Conservation (phyloP, 2,113 vertebrate species). For the Campylomormyrus numenius region DNA sequence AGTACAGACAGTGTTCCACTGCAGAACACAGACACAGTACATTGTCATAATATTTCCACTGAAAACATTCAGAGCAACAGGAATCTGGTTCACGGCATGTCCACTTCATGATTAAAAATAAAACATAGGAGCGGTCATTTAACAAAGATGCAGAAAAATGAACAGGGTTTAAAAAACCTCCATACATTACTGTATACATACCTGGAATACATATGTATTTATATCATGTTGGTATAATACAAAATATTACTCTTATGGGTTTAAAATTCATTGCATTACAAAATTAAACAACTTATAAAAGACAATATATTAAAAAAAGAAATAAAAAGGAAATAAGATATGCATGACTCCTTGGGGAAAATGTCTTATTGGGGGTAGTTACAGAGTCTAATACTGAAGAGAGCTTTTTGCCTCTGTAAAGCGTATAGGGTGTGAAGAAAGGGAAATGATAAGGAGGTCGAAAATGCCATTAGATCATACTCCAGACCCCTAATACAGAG, state of each 20-base stretch:
- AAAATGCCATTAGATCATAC: not conserved
- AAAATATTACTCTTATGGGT: conserved; percentile 10
- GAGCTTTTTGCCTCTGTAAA: conserved; percentile 19
- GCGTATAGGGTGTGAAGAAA: not conserved
- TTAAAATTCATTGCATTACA: conserved; percentile 31
- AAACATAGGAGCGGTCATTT: not conserved
- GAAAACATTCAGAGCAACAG: conserved; percentile 33
- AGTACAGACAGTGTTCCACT: conserved; percentile 37
- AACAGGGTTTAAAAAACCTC: not conserved
- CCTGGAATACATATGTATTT: conserved; percentile 5
- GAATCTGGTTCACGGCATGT: conserved; percentile 26
- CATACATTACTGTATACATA: not conserved
- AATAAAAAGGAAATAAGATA: conserved; percentile 9
- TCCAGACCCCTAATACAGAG: not conserved
- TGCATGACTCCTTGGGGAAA: conserved; percentile 37
- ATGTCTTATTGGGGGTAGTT: conserved; percentile 2
- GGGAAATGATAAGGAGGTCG: conserved; percentile 11
- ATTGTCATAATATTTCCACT: conserved; percentile 25
- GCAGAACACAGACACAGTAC: conserved; percentile 42
- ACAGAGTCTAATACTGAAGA: conserved; percentile 24
- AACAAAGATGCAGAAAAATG: not conserved
- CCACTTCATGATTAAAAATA: not conserved
- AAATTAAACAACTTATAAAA: conserved; percentile 30
- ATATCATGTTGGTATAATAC: conserved; percentile 6
- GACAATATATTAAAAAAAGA: conserved; percentile 25